Evolutionary conservation across 2,888 invertebrate genomes (phyloP).

Genomic region (Pyrrhia umbra): DNA sequence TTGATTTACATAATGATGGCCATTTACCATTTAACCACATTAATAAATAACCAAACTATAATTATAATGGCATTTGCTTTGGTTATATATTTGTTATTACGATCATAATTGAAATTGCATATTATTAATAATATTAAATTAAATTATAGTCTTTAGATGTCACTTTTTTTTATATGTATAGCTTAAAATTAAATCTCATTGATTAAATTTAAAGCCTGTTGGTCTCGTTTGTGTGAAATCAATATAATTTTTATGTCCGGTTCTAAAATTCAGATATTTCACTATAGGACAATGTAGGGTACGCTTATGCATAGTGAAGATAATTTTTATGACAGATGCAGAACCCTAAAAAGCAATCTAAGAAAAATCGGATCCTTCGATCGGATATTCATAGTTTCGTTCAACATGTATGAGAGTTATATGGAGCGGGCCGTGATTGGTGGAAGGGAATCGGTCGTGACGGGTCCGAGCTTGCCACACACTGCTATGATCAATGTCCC

Average conservation of each 20-base stretch:
- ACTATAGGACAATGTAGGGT: background rate
- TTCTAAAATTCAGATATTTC: no score
- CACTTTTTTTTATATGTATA: no score
- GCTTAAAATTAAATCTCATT: no score
- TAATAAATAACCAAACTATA: no score
- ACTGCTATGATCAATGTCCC: constrained; percentile 81
- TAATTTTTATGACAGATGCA: constrained; percentile 28
- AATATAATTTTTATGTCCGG: no score
- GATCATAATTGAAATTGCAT: no score
- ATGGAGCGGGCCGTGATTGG: constrained; percentile 66
- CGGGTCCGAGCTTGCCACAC: constrained; percentile 73
- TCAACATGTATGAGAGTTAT: constrained; percentile 61
- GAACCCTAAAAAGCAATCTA: constrained; percentile 51
- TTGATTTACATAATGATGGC: background rate
- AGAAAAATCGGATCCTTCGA: constrained; percentile 59
- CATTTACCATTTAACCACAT: no score
- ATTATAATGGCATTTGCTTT: background rate
- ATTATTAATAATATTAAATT: no score
- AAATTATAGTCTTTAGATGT: no score
- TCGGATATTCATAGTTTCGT: constrained; percentile 57
- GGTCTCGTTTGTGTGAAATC: no score
- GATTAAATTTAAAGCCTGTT: no score
- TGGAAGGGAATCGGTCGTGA: constrained; percentile 72
- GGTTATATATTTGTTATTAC: background rate
- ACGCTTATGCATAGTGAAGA: background rate